Conservation (phyloP, 2,797 vertebrate species). For the Chelmon rostratus region DNA sequence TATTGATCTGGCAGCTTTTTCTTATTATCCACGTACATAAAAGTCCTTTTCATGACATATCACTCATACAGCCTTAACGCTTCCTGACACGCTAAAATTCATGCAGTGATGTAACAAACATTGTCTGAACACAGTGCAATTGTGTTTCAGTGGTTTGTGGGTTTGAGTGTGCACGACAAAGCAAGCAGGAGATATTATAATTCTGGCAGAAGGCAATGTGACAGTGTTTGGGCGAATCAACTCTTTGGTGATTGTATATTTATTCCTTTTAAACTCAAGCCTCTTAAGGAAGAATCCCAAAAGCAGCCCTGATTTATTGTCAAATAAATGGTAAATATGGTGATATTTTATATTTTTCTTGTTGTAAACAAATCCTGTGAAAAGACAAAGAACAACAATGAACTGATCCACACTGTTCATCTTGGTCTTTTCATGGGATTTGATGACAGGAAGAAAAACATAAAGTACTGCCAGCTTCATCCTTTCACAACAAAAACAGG, state of each 20-base stretch:
- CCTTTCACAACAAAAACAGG: neutral
- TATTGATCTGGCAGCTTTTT: neutral
- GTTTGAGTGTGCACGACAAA: neutral
- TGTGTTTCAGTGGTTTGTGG: neutral
- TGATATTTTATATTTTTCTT: neutral
- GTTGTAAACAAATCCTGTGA: neutral
- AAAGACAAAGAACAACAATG: neutral
- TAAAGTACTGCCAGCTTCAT: too few relatives aligned
- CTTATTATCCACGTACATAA: neutral
- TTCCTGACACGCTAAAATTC: neutral
- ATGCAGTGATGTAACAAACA: neutral
- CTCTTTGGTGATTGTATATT: constrained; percentile 3
- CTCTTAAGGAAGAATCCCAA: neutral
- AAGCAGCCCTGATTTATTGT: neutral
- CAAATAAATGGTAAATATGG: rapidly evolving
- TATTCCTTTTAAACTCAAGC: neutral
- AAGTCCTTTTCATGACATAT: neutral
- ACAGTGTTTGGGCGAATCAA: neutral
- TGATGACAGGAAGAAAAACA: neutral
- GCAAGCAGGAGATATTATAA: neutral
- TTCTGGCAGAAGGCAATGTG: neutral
- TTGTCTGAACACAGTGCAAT: neutral
- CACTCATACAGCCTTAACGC: neutral
- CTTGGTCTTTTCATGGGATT: neutral
- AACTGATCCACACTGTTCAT: neutral